A percentile compares a stretch with the other conserved stretches of the same genome.
phyloP scores from a whole-genome alignment of 1,140 invertebrate genomes.

The Monomorium pharaonis region DNA sequence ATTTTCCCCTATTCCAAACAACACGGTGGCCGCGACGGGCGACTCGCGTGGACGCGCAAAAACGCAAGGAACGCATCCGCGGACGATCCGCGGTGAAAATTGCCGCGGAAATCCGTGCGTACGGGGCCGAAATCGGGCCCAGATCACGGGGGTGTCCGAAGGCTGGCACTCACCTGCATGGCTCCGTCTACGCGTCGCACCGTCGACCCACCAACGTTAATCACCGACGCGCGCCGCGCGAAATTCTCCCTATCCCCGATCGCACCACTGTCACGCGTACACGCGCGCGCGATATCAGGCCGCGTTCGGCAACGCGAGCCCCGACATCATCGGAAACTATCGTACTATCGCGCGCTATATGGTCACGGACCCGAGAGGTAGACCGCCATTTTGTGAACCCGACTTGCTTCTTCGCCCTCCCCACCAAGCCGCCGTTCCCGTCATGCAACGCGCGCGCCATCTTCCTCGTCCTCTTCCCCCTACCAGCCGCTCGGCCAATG shows the following conservation, averaged over 20 bases:
- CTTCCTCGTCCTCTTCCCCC: background rate
- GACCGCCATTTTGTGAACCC: slow-evolving; percentile 82
- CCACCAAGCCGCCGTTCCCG: slow-evolving; percentile 61
- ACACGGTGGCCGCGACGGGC: slow-evolving; percentile 69
- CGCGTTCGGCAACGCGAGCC: slow-evolving; percentile 52
- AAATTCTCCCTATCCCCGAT: slow-evolving; percentile 59
- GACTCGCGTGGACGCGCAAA: slow-evolving; percentile 44
- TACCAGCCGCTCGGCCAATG: no score
- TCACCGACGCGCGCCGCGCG: slow-evolving; percentile 24
- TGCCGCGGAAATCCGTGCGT: slow-evolving; percentile 16
- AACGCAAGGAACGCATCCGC: background rate
- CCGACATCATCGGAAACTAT: slow-evolving; percentile 79
- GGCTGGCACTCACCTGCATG: slow-evolving; percentile 83
- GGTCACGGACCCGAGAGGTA: slow-evolving; percentile 75
- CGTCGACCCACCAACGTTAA: slow-evolving; percentile 59
- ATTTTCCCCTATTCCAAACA: slow-evolving; percentile 82
- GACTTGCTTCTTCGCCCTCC: slow-evolving; percentile 77
- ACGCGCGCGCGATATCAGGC: slow-evolving; percentile 66
- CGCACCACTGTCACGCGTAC: slow-evolving; percentile 56
- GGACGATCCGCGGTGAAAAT: slow-evolving; percentile 15
- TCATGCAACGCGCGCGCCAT: slow-evolving; percentile 73
- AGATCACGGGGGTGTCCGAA: slow-evolving; percentile 53
- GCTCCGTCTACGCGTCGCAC: slow-evolving; percentile 82
- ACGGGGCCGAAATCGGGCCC: slow-evolving; percentile 58
- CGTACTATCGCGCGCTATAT: slow-evolving; percentile 82